phyloP scores from a whole-genome alignment of 2,888 invertebrate genomes.

The Drosophila conformis region DNA sequence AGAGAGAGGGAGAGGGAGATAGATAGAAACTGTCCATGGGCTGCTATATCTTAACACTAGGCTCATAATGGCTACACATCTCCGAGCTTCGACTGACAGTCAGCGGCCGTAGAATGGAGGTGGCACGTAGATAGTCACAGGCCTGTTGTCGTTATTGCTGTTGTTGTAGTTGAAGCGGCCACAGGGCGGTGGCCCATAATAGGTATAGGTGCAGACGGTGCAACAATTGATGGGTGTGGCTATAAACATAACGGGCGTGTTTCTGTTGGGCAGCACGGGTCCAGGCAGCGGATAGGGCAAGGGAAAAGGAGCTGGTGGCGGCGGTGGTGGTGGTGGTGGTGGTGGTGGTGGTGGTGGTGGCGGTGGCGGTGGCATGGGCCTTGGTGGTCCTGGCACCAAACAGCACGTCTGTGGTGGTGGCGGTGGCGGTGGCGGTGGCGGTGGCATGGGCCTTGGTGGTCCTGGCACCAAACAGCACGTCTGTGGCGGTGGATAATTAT shows the following conservation, averaged over 20 bases:
- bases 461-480: slow-evolving; percentile 39
- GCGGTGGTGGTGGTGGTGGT: slow-evolving; percentile 36
- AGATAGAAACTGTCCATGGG: slow-evolving; percentile 9
- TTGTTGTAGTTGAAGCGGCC: slow-evolving; percentile 44
- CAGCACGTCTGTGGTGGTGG: slow-evolving; percentile 42
- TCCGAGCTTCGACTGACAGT: neutral
- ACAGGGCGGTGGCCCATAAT: slow-evolving; percentile 80
- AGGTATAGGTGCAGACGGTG: slow-evolving; percentile 67
- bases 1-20: neutral
- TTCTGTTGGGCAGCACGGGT: slow-evolving; percentile 24
- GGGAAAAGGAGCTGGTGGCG: slow-evolving; percentile 43
- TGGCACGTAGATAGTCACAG: slow-evolving; percentile 66
- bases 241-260: slow-evolving; percentile 58
- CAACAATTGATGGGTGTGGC: slow-evolving; percentile 75
- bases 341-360: slow-evolving; percentile 23
- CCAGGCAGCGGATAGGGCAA: slow-evolving; percentile 35
- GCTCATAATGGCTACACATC: slow-evolving; percentile 6
- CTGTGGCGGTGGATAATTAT: slow-evolving; percentile 40
- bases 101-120: slow-evolving; percentile 67
- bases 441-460: slow-evolving; percentile 26
- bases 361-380: slow-evolving; percentile 13
- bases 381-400: slow-evolving; percentile 19
- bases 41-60: slow-evolving; percentile 23
- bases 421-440: slow-evolving; percentile 11
- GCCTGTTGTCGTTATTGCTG: slow-evolving; percentile 24